Evolutionary conservation across 1,140 invertebrate genomes (phyloP).

Genomic region (Pseudoatta argentina): DNA sequence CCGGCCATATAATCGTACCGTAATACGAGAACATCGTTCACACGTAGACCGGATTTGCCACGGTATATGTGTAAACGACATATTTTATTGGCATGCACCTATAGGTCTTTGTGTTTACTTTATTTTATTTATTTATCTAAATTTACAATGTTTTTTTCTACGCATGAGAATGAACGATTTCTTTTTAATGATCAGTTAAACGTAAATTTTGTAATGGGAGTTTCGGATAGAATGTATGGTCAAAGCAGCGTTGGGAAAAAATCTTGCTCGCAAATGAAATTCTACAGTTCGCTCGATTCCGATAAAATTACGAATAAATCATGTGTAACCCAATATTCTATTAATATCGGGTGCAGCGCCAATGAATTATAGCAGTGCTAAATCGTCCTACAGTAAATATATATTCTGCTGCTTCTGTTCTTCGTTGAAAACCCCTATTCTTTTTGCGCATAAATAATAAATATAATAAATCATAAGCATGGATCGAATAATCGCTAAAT

Average conservation of each 20-base stretch:
- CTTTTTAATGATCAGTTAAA: constrained; percentile 10
- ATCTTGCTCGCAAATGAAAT: constrained; percentile 56
- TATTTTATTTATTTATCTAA: not conserved
- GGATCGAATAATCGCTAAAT: not conserved
- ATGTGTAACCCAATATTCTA: constrained; percentile 69
- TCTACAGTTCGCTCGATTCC: constrained; percentile 46
- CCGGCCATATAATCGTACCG: constrained; percentile 52
- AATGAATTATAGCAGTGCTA: constrained; percentile 67
- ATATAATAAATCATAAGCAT: constrained; percentile 15
- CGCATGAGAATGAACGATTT: not conserved
- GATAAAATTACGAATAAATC: constrained; percentile 74
- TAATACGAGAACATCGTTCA: constrained; percentile 13
- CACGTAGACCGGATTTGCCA: constrained; percentile 23
- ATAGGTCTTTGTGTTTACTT: not conserved
- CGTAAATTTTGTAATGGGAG: constrained; percentile 39
- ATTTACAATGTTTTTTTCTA: not conserved
- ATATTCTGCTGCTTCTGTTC: not conserved
- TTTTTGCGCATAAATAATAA: constrained; percentile 33
- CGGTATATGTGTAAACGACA: not conserved
- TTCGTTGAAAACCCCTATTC: constrained; percentile 3
- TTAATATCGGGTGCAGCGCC: constrained; percentile 69
- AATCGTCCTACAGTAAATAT: constrained; percentile 64
- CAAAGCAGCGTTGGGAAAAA: constrained; percentile 14
- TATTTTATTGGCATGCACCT: not conserved
- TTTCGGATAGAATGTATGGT: not conserved